Base-by-base conservation (phyloP, 2,888 invertebrate genomes). In the Tipula helvola region DNA sequence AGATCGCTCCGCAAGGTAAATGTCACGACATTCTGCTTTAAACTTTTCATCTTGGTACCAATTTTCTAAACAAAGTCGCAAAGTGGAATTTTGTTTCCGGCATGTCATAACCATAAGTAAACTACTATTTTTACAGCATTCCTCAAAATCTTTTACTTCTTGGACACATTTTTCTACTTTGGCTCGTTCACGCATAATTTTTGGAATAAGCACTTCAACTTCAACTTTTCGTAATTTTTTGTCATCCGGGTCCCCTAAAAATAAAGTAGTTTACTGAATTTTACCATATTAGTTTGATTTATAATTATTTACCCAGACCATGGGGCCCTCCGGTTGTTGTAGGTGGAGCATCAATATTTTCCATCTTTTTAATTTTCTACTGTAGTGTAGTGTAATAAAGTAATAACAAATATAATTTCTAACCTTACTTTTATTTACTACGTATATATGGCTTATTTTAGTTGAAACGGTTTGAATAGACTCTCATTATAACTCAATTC, bases 231-330 rank as follows among this genome's bases (percentile, higher is more conserved):
- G 93, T 86, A 99, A 91, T n/a, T 92, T 92, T 89, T 90, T 93
- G 90, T 98, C 98, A 88, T 96, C 92, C 1, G 98, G 98, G 92
- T 98, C 97, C 87, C 97, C 97, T 96, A 90, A 87, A 92, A 91
- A 28, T 85, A 36, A 13, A 84, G n/a, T 39, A 13, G 1, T 8
- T 16, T 84, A 39, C 13, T n/a, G 8, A 36, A 39, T n/a, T 7
- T 39, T 10, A 39, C 10, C 16, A 5, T n/a, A 28, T 83, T 36
- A n/a, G 3, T 5, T 13, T 1, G 10, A 36, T 83, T 83, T 83
- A 36, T 36, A 13, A 84, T 39, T 39, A 84, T 39, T 39, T 16
- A 84, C 84, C 84, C 39, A 84, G 3, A 1, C 84, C 84, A 39
- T 84, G 84, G 41, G 84, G 84, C 3, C 84, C 84, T 36, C 84